Conservation (phyloP, 2,888 invertebrate species). For the Idaea straminata region DNA sequence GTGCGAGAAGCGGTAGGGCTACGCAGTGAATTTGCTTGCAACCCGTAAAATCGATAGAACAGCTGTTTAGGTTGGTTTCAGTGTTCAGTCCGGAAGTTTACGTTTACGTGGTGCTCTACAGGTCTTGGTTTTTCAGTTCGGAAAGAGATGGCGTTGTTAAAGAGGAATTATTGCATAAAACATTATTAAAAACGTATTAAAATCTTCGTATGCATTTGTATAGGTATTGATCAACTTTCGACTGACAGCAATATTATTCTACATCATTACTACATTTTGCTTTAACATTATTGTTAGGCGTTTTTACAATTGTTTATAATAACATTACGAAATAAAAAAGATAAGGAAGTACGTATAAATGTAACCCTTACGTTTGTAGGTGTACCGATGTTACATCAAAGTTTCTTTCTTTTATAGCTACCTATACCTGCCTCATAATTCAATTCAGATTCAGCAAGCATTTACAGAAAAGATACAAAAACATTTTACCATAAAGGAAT, state of each 20-base stretch:
- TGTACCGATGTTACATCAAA: too few relatives aligned
- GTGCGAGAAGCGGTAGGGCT: conserved; percentile 28
- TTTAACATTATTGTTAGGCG: background rate
- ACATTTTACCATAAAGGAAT: too few relatives aligned
- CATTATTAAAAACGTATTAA: background rate
- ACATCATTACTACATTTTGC: background rate
- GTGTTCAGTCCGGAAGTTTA: conserved; percentile 11
- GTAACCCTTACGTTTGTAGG: too few relatives aligned
- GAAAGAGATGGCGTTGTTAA: conserved; percentile 43
- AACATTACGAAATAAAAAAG: background rate
- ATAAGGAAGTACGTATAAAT: background rate
- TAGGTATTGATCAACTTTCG: background rate
- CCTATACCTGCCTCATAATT: too few relatives aligned
- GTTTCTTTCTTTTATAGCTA: too few relatives aligned
- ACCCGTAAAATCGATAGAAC: conserved; percentile 67
- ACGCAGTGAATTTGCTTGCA: conserved; percentile 61
- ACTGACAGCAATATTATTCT: background rate
- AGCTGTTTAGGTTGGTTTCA: conserved; percentile 47
- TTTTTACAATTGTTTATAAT: background rate
- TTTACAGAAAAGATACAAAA: too few relatives aligned
- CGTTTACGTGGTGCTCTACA: conserved; percentile 13
- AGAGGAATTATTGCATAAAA: background rate
- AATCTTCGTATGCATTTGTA: background rate
- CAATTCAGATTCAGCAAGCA: too few relatives aligned
- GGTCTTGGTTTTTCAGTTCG: conserved; percentile 15